phyloP scores from a whole-genome alignment of 1,140 invertebrate species.

The Latrodectus geometricus region DNA sequence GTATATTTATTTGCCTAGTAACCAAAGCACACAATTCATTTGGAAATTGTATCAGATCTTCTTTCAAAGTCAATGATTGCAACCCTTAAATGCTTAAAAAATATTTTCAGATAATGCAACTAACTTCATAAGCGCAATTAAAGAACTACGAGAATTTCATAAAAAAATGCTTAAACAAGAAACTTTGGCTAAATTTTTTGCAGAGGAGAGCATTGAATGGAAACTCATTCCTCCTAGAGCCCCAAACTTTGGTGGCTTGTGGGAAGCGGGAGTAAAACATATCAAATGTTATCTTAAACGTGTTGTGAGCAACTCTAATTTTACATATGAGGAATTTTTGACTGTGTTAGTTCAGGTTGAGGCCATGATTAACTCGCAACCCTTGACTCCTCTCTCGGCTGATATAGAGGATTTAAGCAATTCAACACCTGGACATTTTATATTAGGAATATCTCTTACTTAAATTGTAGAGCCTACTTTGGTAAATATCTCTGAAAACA shows the following conservation, averaged over 20 bases:
- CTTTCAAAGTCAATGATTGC: slow-evolving; percentile 35
- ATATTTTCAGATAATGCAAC: neutral
- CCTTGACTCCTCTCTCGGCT: neutral
- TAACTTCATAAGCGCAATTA: neutral
- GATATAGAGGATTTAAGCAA: neutral
- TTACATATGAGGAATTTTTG: neutral
- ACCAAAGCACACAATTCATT: too few species aligned
- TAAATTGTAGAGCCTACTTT: neutral
- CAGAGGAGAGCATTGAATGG: neutral
- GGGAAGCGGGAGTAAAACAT: neutral
- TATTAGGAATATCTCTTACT: neutral
- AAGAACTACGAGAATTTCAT: neutral
- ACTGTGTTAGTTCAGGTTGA: neutral
- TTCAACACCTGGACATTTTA: neutral
- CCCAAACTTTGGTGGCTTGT: neutral
- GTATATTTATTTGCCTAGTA: too few species aligned
- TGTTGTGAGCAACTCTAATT: neutral
- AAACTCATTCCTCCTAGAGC: neutral
- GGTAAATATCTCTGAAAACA: neutral
- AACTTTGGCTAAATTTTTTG: neutral
- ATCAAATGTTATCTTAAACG: neutral
- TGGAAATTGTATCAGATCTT: slow-evolving; percentile 35
- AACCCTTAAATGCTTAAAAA: neutral
- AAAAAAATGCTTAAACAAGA: neutral
- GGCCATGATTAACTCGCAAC: neutral